Conservation (phyloP, 1,140 invertebrate genomes). For the Nomia melanderi region DNA sequence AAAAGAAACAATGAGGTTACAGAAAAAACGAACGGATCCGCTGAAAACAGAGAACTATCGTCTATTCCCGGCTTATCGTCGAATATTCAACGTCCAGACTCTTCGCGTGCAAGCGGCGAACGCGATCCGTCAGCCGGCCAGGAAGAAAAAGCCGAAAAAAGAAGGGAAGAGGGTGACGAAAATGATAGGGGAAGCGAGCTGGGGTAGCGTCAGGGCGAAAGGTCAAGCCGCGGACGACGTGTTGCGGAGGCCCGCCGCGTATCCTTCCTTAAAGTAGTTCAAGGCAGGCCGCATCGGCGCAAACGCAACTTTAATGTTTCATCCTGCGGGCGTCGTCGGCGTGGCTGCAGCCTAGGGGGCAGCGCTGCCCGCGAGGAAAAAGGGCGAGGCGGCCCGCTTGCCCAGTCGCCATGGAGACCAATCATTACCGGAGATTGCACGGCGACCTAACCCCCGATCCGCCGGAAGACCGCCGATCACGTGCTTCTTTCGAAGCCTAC, state of each 20-base stretch:
- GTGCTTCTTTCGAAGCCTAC: slow-evolving; percentile 5
- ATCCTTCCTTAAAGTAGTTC: slow-evolving; percentile 40
- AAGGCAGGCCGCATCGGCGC: slow-evolving; percentile 48
- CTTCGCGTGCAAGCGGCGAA: no score
- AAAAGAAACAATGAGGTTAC: no score
- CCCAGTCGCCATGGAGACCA: slow-evolving; percentile 63
- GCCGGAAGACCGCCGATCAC: slow-evolving; percentile 7
- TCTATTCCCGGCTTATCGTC: no score
- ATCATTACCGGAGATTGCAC: slow-evolving; percentile 68
- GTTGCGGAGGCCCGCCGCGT: neutral
- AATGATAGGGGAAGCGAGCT: no score
- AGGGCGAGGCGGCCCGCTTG: slow-evolving; percentile 51
- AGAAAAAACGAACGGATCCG: no score
- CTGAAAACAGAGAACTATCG: no score
- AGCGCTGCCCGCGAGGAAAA: slow-evolving; percentile 44
- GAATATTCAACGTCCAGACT: no score
- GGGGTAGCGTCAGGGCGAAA: slow-evolving; percentile 24
- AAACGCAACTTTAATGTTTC: slow-evolving; percentile 51
- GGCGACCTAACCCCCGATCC: slow-evolving; percentile 37
- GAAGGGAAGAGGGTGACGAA: no score
- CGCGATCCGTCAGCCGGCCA: neutral
- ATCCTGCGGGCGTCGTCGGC: slow-evolving; percentile 50
- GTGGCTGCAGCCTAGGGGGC: neutral
- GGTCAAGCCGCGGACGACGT: slow-evolving; percentile 14
- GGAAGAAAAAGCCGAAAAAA: no score